Base-by-base conservation (phyloP, 2,797 vertebrate genomes). In the Decapterus maruadsi region DNA sequence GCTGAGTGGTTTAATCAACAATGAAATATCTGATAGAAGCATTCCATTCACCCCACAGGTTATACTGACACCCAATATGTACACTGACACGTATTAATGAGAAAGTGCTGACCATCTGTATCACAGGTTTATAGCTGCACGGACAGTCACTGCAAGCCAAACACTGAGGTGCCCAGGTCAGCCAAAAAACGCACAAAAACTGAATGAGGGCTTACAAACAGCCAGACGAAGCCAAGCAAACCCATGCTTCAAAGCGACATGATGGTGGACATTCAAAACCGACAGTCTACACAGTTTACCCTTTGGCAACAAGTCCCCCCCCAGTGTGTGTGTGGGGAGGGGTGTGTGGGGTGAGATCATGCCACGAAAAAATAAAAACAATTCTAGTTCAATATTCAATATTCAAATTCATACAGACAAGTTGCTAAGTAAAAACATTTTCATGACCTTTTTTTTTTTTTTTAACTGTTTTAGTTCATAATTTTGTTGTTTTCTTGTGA, bases 241-340 rank as follows among this genome's bases (percentile, higher is more conserved):
- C 96, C 96, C 97, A 99, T 97, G 98, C 97, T 95, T 88, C 77
- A 77, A 95, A 96, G 93, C 95, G 90, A 97, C 93, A 89, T 94
- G 95, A 96, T 96, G 95, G 95, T 94, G 91, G 94, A 96, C 95
- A 95, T 95, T 95, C 91, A 92, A 90, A 95, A 96, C 91, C 16
- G 93, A 96, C 89, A 91, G 94, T 95, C 94, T 90, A 96, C 95
- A 96, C 93, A 93, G 94, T 93, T 96, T 94, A 97, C 96, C 96
- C 96, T 98, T 98, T 96, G 97, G 96, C 97, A 97, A 97, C 94
- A 91, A 95, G 94, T 95, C 95, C 95, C 96, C 95, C 87, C 26
- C n/a, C n/a, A n/a, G n/a, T n/a, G n/a, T n/a, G n/a, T n/a, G 26
- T 26, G 26, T 26, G 57, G 78, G 80, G 68, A 82, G 90, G 90